Evolutionary conservation across 2,113 vertebrate species (phyloP).

Genomic region (Pluvianellus socialis): DNA sequence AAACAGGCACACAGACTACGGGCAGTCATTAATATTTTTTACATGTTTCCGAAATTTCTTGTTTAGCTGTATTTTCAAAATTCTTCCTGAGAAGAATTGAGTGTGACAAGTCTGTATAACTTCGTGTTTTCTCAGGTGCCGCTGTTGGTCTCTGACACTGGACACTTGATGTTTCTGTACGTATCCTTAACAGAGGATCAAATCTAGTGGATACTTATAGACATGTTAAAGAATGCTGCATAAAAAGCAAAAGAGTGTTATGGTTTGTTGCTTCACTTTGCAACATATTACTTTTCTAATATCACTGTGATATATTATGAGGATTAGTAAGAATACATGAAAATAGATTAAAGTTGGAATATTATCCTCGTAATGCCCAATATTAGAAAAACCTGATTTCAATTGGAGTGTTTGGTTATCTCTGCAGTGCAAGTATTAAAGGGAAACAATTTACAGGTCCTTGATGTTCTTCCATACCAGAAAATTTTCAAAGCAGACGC

Average conservation of each 20-base stretch:
- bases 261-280: neutral
- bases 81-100: neutral
- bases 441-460: neutral
- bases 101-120: fast-evolving
- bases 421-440: neutral
- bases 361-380: neutral
- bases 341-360: neutral
- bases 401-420: neutral
- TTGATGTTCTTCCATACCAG: neutral
- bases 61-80: neutral
- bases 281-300: neutral
- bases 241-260: neutral
- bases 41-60: neutral
- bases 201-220: neutral
- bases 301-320: neutral
- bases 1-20: fast-evolving
- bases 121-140: fast-evolving
- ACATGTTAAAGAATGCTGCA: neutral
- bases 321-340: neutral
- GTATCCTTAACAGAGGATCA: neutral
- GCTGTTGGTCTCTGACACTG: neutral
- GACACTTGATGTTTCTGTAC: neutral
- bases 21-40: neutral
- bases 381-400: neutral
- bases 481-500: neutral